These are phyloP conservation scores for Periophthalmus magnuspinnatus DNA, from an alignment of 2,797 vertebrate genomes.

Conservation along the genomic window DNA sequence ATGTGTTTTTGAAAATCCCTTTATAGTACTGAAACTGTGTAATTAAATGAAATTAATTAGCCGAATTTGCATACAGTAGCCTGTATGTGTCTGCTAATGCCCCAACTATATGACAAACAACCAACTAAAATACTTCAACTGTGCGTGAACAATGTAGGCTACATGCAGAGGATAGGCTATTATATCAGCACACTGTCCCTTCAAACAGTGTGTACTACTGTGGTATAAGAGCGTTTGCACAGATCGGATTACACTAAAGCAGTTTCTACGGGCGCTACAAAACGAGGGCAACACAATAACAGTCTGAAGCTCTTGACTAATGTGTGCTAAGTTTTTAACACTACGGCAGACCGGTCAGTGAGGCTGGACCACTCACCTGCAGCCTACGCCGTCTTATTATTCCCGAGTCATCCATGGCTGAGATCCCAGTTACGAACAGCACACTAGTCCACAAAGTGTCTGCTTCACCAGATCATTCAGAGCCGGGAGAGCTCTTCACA, in stretches of 20 bases:
- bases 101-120: neutral
- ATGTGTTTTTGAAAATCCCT: neutral
- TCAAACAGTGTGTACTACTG: neutral
- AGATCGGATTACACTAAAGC: neutral
- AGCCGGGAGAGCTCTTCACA: slow-evolving; percentile 23
- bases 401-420: slow-evolving; percentile 86
- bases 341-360: neutral
- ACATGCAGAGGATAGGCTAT: neutral
- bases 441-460: neutral
- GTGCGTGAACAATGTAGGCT: neutral
- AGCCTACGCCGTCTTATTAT: slow-evolving; percentile 87
- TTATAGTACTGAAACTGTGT: neutral
- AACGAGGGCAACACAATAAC: neutral
- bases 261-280: neutral
- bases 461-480: slow-evolving; percentile 15
- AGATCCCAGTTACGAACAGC: slow-evolving; percentile 24
- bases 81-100: too few species aligned
- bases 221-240: neutral
- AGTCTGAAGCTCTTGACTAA: slow-evolving; percentile 1
- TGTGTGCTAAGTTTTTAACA: neutral
- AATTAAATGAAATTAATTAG: neutral
- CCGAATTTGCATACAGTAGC: neutral
- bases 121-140: neutral
- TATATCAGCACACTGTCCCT: neutral
- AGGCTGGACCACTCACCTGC: slow-evolving; percentile 76